These are phyloP conservation scores for Apostichopus leukothele DNA, from an alignment of 53 echinoderm and acorn worm genomes.

Conservation along the genomic window DNA sequence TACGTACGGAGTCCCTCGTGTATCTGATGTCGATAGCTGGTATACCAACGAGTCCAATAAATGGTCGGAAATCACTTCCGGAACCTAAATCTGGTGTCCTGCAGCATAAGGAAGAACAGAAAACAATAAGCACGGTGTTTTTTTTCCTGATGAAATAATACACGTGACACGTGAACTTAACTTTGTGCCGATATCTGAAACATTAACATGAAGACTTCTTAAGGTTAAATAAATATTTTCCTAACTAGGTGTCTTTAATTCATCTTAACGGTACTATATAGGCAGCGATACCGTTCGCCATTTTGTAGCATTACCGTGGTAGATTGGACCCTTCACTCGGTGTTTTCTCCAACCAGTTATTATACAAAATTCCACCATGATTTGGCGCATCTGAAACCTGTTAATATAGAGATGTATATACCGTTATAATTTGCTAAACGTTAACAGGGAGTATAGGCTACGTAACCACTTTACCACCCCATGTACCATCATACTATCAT, in stretches of 20 bases:
- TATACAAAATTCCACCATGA: slow-evolving; percentile 59
- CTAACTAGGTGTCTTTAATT: too few species aligned
- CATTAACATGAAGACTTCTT: too few species aligned
- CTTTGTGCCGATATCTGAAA: too few species aligned
- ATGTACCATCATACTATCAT: too few species aligned
- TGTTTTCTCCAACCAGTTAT: slow-evolving; percentile 58
- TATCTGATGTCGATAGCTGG: slow-evolving; percentile 81
- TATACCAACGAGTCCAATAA: slow-evolving; percentile 79
- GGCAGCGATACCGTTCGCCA: too few species aligned
- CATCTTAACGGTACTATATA: too few species aligned
- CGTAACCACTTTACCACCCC: too few species aligned
- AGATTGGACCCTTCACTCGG: neutral
- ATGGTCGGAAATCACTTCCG: slow-evolving; percentile 93
- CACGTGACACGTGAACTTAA: too few species aligned
- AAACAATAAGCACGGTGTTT: neutral
- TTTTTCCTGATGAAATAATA: too few species aligned
- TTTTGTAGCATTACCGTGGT: neutral
- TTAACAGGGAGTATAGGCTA: too few species aligned
- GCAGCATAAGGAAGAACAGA: neutral
- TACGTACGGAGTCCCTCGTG: slow-evolving; percentile 64
- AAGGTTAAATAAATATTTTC: too few species aligned
- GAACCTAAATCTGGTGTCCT: slow-evolving; percentile 83
- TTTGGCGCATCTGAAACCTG: slow-evolving; percentile 49
- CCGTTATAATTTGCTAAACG: too few species aligned
- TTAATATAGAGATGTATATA: neutral